Evolutionary conservation across 2,113 vertebrate species (phyloP).

Genomic region (Catharus minimus): DNA sequence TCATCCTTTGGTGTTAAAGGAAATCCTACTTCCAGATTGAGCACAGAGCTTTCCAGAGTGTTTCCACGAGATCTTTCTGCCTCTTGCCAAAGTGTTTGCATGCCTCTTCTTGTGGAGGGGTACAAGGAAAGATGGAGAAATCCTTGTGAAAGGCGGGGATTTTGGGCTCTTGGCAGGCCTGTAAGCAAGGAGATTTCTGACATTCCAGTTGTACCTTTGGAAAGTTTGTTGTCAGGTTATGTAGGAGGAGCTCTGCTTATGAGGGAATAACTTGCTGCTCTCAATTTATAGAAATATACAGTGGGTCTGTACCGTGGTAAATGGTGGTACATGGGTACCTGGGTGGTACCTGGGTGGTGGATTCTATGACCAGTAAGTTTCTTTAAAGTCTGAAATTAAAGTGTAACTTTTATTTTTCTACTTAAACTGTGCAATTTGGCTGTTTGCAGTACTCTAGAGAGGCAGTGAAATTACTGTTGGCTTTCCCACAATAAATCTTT

Average conservation of each 20-base stretch:
- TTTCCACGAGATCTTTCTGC: background rate
- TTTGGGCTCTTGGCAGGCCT: background rate
- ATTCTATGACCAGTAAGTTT: background rate
- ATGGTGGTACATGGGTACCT: too few relatives aligned
- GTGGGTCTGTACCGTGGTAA: background rate
- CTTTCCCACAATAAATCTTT: slow-evolving; percentile 28
- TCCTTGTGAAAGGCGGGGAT: background rate
- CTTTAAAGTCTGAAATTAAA: background rate
- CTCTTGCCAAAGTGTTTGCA: background rate
- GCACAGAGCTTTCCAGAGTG: background rate
- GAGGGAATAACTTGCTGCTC: background rate
- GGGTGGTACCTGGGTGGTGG: fast-evolving
- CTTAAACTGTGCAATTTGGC: background rate
- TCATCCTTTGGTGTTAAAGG: background rate
- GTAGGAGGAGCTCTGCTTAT: background rate
- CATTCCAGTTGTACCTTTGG: background rate
- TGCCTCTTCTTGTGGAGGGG: background rate
- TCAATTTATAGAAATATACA: background rate
- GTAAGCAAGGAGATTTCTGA: background rate
- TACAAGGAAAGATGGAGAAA: background rate
- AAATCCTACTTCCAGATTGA: background rate
- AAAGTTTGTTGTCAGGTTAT: background rate
- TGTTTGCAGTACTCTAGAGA: background rate
- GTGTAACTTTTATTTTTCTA: background rate
- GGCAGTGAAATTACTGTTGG: background rate